Evolutionary conservation across 2,888 invertebrate species (phyloP).

Genomic region (Drosophila testacea): DNA sequence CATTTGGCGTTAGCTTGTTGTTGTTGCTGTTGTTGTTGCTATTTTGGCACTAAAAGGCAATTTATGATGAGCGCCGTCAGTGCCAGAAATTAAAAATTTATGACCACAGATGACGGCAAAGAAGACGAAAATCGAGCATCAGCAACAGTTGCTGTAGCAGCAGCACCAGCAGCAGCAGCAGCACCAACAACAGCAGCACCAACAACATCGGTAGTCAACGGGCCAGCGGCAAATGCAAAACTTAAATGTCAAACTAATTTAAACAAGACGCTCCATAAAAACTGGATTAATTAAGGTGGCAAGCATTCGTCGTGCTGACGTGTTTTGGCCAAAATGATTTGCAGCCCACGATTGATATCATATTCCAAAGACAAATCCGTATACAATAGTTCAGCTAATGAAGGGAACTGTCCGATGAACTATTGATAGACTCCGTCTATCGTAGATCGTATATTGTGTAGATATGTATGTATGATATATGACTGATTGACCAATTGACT

Average conservation of each 20-base stretch:
- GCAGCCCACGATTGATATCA: constrained; percentile 28
- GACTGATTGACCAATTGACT: constrained; percentile 54
- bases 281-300: constrained; percentile 76
- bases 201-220: constrained; percentile 19
- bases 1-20: constrained; percentile 49
- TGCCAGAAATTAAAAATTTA: constrained; percentile 71
- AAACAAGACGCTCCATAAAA: constrained; percentile 69
- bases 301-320: constrained; percentile 27
- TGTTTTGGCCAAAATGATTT: constrained; percentile 38
- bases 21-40: constrained; percentile 17
- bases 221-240: constrained; percentile 45
- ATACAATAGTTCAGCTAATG: constrained; percentile 40
- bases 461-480: constrained; percentile 13
- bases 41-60: constrained; percentile 59
- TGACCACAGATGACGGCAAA: constrained; percentile 47
- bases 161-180: background rate
- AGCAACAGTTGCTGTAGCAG: constrained; percentile 8
- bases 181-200: background rate
- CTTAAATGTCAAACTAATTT: constrained; percentile 80
- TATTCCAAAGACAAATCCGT: constrained; percentile 1
- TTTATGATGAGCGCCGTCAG: constrained; percentile 72
- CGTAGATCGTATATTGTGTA: too few species aligned
- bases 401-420: constrained; percentile 27
- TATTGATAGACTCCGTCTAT: constrained; percentile 14
- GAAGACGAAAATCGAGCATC: constrained; percentile 24